Percentiles rank a stretch among this genome's conserved stretches.
Evolutionary conservation across 1,140 invertebrate species (phyloP).

Genomic region (Oppia nitens): DNA sequence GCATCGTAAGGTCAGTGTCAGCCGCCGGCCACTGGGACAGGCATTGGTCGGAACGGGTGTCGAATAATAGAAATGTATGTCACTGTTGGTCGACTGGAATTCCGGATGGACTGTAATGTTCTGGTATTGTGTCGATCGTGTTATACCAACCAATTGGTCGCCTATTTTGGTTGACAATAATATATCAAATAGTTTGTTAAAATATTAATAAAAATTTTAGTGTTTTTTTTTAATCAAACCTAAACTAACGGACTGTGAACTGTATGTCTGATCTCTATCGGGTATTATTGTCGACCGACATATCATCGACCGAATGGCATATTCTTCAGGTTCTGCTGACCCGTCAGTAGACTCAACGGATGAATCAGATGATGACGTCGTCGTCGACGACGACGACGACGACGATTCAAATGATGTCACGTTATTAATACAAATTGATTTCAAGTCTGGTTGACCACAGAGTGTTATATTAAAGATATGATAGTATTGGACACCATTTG

Average conservation of each 20-base stretch:
- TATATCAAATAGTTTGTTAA: no score
- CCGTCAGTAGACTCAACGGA: no score
- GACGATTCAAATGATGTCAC: slow-evolving; percentile 21
- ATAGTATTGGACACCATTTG: slow-evolving; percentile 39
- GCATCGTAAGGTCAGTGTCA: slow-evolving; percentile 37
- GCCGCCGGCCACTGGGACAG: slow-evolving; percentile 36
- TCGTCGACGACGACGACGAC: neutral
- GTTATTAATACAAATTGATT: slow-evolving; percentile 32
- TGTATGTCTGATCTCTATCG: slow-evolving; percentile 23
- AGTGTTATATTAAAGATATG: slow-evolving; percentile 42
- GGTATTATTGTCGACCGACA: slow-evolving; percentile 37
- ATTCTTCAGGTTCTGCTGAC: slow-evolving; percentile 17
- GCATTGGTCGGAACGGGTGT: slow-evolving; percentile 32
- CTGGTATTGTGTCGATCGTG: neutral
- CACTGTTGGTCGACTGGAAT: slow-evolving; percentile 5
- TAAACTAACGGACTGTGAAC: slow-evolving; percentile 34
- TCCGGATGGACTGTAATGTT: slow-evolving; percentile 14
- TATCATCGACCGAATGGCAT: slow-evolving; percentile 26
- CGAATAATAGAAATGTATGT: slow-evolving; percentile 12
- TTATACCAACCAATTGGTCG: slow-evolving; percentile 27
- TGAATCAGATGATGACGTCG: slow-evolving; percentile 3
- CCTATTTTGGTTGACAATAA: no score
- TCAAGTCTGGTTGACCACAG: slow-evolving; percentile 29
- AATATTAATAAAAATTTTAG: no score
- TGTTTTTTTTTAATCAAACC: no score